These are phyloP conservation scores for Anorthoa munda DNA, from an alignment of 2,888 invertebrate genomes.

Conservation along the genomic window DNA sequence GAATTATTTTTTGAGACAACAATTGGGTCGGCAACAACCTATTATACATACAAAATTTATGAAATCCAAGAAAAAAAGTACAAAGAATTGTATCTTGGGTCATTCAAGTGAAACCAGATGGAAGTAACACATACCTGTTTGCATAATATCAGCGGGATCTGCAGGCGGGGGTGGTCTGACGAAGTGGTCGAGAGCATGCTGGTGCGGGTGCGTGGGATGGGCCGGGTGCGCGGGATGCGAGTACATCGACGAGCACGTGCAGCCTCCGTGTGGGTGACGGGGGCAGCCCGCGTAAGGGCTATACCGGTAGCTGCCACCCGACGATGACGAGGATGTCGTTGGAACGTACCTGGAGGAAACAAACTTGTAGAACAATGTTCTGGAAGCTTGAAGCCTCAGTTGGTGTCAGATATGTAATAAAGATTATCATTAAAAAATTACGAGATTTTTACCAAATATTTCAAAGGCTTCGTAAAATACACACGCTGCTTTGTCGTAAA, in stretches of 20 bases:
- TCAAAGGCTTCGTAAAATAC: constrained; percentile 10
- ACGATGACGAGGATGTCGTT: constrained; percentile 86
- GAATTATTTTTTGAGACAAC: no score
- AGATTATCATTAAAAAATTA: background rate
- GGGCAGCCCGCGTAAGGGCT: constrained; percentile 92
- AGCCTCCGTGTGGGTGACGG: constrained; percentile 94
- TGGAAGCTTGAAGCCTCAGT: background rate
- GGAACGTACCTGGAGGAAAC: constrained; percentile 91
- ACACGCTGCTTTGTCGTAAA: constrained; percentile 30
- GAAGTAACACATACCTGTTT: constrained; percentile 80
- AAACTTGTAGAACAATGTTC: constrained; percentile 4
- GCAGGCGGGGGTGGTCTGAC: constrained; percentile 88
- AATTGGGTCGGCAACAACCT: no score
- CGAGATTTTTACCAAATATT: background rate
- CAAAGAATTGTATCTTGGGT: background rate
- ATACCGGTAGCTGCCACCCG: constrained; percentile 87
- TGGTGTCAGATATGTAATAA: background rate
- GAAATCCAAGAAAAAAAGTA: background rate
- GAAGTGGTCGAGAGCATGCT: constrained; percentile 90
- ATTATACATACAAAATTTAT: no score
- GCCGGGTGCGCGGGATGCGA: constrained; percentile 88
- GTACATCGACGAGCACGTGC: constrained; percentile 92
- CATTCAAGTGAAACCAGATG: background rate
- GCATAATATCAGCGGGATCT: constrained; percentile 89
- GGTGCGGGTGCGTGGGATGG: constrained; percentile 89